A percentile compares a stretch with the other conserved stretches of the same genome.
phyloP scores from a whole-genome alignment of 2,113 vertebrate genomes.

The Phyllostomus hastatus region DNA sequence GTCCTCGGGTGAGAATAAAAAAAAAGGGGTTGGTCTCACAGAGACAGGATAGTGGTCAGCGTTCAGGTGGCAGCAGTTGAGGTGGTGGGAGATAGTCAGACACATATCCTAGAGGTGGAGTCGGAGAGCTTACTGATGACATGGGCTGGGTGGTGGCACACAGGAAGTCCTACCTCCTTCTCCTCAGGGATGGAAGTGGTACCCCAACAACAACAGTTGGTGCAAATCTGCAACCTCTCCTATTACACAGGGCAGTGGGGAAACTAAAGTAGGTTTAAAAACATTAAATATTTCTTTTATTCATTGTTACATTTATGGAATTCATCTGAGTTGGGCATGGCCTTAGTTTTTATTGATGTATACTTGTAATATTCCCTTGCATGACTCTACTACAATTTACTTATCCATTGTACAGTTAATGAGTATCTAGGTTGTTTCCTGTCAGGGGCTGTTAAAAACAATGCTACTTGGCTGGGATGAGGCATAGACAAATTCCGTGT shows the following conservation, averaged over 20 bases:
- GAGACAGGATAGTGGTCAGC: background rate
- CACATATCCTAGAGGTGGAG: background rate
- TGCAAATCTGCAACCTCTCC: background rate
- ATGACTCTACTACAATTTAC: background rate
- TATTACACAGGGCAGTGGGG: background rate
- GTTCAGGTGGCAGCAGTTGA: background rate
- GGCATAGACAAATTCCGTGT: background rate
- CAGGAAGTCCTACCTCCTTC: conserved; percentile 32
- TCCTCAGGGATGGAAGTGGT: background rate
- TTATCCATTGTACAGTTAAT: background rate
- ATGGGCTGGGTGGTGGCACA: background rate
- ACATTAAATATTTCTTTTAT: background rate
- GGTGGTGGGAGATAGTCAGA: background rate
- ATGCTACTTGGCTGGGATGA: background rate
- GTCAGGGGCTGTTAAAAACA: background rate
- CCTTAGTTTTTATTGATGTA: background rate
- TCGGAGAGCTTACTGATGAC: background rate
- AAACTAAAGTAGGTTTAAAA: background rate
- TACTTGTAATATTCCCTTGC: background rate
- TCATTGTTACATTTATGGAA: background rate
- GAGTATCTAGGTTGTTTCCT: background rate
- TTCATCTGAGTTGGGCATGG: background rate
- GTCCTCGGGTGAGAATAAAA: too few species aligned
- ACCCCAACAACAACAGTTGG: background rate
- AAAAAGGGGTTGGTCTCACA: background rate